phyloP scores from a whole-genome alignment of 1,140 invertebrate genomes.

The Apis cerana region DNA sequence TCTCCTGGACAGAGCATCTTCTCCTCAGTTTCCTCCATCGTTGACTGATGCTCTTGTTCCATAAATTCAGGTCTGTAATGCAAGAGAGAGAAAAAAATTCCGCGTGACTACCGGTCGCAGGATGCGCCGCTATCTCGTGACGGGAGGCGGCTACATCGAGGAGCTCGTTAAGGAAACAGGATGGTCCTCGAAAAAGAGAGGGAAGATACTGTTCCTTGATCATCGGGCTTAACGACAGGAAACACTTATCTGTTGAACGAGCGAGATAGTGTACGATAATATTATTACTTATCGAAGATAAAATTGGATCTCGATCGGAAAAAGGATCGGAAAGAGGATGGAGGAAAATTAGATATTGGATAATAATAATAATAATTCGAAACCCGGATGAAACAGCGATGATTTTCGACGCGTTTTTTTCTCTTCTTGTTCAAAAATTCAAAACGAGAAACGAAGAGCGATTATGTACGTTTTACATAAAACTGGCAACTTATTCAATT shows the following conservation, averaged over 20 bases:
- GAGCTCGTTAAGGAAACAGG: constrained; percentile 10
- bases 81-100: background rate
- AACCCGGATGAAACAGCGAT: background rate
- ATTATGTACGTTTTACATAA: background rate
- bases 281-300: constrained; percentile 54
- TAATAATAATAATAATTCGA: background rate
- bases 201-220: constrained; percentile 14
- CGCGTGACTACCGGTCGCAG: constrained; percentile 2
- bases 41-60: constrained; percentile 88
- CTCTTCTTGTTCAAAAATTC: too few relatives aligned
- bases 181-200: background rate
- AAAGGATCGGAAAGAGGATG: background rate
- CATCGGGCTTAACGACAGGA: constrained; percentile 56
- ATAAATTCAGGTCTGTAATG: constrained; percentile 85
- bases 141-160: background rate
- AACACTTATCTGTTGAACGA: constrained; percentile 52
- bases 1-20: constrained; percentile 85
- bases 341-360: constrained; percentile 4
- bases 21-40: constrained; percentile 86
- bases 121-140: constrained; percentile 2
- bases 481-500: constrained; percentile 35
- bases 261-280: constrained; percentile 37
- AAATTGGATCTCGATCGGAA: constrained; percentile 25
- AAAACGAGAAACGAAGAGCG: too few relatives aligned
- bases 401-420: too few relatives aligned